These are phyloP conservation scores for Leptopilina boulardi DNA, from an alignment of 1,140 invertebrate species.

Conservation along the genomic window DNA sequence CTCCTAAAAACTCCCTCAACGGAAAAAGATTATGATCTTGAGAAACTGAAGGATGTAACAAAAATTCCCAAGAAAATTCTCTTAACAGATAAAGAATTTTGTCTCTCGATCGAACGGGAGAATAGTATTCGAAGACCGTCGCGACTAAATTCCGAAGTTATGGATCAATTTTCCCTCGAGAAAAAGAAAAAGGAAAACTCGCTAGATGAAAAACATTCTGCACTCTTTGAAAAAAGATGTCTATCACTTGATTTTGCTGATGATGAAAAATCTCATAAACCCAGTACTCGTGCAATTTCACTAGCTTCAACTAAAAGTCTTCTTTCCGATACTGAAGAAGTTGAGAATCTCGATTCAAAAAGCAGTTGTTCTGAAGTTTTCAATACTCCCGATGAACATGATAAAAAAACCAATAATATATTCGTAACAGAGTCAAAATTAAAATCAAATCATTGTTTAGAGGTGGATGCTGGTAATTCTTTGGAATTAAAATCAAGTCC, in stretches of 20 bases:
- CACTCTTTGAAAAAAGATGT: constrained; percentile 70
- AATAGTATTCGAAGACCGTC: constrained; percentile 65
- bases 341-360: constrained; percentile 62
- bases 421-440: not conserved
- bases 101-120: constrained; percentile 70
- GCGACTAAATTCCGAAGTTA: constrained; percentile 2
- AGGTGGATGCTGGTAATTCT: constrained; percentile 66
- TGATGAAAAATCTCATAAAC: constrained; percentile 65
- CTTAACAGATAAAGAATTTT: constrained; percentile 72
- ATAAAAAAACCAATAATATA: constrained; percentile 46
- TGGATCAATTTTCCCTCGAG: not conserved
- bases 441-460: constrained; percentile 56
- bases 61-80: constrained; percentile 69
- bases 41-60: constrained; percentile 48
- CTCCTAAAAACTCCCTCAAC: constrained; percentile 67
- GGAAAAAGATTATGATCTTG: constrained; percentile 62
- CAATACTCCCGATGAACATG: constrained; percentile 53
- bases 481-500: constrained; percentile 61
- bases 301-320: constrained; percentile 62
- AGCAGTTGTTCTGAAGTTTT: constrained; percentile 69
- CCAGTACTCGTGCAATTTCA: constrained; percentile 63
- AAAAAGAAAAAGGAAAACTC: not conserved
- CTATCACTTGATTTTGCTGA: constrained; percentile 71
- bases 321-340: constrained; percentile 59
- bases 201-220: constrained; percentile 38